Percentiles rank a stretch among this genome's conserved stretches.
Evolutionary conservation across 2,797 vertebrate species (phyloP).

Genomic region (Taeniopygia guttata): DNA sequence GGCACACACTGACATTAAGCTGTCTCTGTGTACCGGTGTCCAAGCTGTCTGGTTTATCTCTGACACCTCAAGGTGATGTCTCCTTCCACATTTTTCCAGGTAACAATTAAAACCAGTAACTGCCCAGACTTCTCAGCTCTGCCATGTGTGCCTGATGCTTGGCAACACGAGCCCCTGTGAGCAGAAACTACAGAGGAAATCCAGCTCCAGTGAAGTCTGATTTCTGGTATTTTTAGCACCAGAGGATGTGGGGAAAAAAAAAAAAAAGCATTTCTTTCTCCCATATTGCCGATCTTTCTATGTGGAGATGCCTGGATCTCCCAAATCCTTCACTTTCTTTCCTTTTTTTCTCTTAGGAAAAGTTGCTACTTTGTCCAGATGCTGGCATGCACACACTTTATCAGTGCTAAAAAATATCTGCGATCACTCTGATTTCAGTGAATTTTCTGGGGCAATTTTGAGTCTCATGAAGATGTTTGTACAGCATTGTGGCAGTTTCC

Average conservation of each 20-base stretch:
- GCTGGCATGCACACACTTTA: not conserved
- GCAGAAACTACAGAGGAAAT: not conserved
- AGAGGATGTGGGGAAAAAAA: not conserved
- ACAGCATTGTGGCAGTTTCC: not conserved
- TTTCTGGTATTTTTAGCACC: not conserved
- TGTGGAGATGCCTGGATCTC: not conserved
- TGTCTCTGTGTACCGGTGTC: not conserved
- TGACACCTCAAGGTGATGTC: not conserved
- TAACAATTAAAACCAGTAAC: not conserved
- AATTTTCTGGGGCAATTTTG: not conserved
- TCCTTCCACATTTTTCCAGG: not conserved
- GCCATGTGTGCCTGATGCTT: not conserved
- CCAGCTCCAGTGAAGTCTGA: not conserved
- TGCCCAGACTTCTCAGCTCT: not conserved
- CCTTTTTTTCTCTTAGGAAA: not conserved
- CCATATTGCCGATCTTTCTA: not conserved
- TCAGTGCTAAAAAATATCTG: not conserved
- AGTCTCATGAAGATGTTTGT: not conserved
- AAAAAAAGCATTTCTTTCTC: not conserved
- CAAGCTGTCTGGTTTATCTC: not conserved
- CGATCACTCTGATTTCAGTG: not conserved
- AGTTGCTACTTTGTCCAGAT: not conserved
- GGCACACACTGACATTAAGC: not conserved
- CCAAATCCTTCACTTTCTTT: not conserved
- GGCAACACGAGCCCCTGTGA: rapidly evolving